Evolutionary conservation across 2,888 invertebrate genomes (phyloP).

Genomic region (Blastobasis lacticolella): DNA sequence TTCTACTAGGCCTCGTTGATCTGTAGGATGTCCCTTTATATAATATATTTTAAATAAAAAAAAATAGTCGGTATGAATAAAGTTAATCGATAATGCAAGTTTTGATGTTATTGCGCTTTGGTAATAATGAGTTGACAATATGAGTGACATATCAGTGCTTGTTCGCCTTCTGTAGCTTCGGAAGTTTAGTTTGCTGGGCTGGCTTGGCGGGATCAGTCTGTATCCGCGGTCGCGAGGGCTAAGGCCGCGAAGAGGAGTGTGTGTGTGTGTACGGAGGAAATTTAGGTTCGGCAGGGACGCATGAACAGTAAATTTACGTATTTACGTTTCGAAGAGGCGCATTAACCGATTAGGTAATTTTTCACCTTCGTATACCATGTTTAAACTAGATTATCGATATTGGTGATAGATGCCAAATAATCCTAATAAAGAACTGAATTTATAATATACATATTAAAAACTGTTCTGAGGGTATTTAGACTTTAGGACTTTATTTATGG

Average conservation of each 20-base stretch:
- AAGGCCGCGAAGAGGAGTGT: conserved; percentile 22
- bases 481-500: conserved; percentile 56
- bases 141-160: conserved; percentile 24
- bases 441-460: conserved; percentile 61
- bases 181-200: no score
- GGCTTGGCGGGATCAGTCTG: conserved; percentile 13
- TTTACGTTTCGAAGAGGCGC: conserved; percentile 56
- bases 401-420: conserved; percentile 74
- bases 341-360: conserved; percentile 59
- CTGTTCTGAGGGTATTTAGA: conserved; percentile 72
- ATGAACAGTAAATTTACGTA: conserved; percentile 25
- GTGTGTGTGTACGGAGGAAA: conserved; percentile 59
- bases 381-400: conserved; percentile 63
- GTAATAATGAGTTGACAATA: conserved; percentile 11
- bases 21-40: conserved; percentile 25
- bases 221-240: conserved; percentile 24
- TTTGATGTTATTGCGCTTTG: conserved; percentile 28
- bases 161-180: not conserved
- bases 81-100: no score
- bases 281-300: conserved; percentile 67
- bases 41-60: conserved; percentile 3
- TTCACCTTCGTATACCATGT: conserved; percentile 68
- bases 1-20: conserved; percentile 32
- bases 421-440: conserved; percentile 75
- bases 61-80: not conserved